phyloP scores from a whole-genome alignment of 2,888 invertebrate species.

The Axea sp. region DNA sequence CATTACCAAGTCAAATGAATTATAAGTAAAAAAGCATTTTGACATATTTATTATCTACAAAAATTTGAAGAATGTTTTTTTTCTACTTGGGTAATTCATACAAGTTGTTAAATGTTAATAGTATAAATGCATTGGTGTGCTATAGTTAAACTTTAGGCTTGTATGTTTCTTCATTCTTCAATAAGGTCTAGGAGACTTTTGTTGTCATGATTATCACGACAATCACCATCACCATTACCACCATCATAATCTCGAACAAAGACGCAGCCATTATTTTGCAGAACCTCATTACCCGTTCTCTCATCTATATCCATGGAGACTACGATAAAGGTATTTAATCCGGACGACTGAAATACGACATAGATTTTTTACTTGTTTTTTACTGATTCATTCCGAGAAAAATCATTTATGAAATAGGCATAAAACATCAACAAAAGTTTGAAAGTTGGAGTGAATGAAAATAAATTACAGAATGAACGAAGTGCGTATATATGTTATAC shows the following conservation, averaged over 20 bases:
- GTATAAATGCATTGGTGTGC: slow-evolving; percentile 5
- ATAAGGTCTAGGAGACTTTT: slow-evolving; percentile 32
- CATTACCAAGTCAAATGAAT: too few relatives aligned
- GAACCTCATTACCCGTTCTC: slow-evolving; percentile 26
- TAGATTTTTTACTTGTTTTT: too few relatives aligned
- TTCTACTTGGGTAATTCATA: too few relatives aligned
- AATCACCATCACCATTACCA: slow-evolving; percentile 15
- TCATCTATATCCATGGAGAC: slow-evolving; percentile 24
- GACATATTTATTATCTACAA: too few relatives aligned
- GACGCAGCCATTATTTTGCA: slow-evolving; percentile 41
- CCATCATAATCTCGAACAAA: slow-evolving; percentile 27
- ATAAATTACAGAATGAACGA: too few relatives aligned
- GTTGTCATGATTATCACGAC: slow-evolving; percentile 13
- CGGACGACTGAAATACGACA: slow-evolving; percentile 20
- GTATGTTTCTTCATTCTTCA: slow-evolving; percentile 17
- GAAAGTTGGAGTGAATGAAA: too few relatives aligned
- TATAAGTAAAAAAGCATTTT: too few relatives aligned
- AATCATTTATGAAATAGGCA: too few relatives aligned
- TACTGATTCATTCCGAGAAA: too few relatives aligned
- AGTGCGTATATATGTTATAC: too few relatives aligned
- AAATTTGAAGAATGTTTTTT: too few relatives aligned
- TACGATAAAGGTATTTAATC: slow-evolving; percentile 10
- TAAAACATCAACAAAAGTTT: too few relatives aligned
- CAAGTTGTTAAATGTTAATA: slow-evolving; percentile 27
- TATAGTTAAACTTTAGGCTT: slow-evolving; percentile 11